These are phyloP conservation scores for Mycteria americana DNA, from an alignment of 2,797 vertebrate genomes.

Conservation along the genomic window DNA sequence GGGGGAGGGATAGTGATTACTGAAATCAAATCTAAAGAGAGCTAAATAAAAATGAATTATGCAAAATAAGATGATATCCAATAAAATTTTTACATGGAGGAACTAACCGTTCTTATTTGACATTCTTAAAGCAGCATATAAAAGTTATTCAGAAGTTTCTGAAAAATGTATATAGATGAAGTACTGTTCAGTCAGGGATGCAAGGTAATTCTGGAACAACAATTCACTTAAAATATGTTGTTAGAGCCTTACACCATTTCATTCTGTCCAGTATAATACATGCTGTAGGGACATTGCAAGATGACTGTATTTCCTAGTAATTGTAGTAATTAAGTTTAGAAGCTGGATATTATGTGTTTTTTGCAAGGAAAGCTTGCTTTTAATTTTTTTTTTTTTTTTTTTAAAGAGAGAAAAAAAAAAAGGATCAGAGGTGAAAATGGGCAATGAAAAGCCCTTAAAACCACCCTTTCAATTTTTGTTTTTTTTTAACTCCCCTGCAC, in stretches of 20 bases:
- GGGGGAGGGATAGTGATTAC: not conserved
- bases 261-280: not conserved
- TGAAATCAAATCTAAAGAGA: not conserved
- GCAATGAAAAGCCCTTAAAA: not conserved
- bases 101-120: not conserved
- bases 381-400: not conserved
- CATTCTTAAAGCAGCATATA: not conserved
- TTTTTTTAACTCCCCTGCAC: not conserved
- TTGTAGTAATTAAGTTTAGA: not conserved
- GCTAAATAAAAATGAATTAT: not conserved
- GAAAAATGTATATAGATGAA: not conserved
- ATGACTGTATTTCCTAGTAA: not conserved
- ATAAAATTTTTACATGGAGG: not conserved
- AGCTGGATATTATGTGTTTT: not conserved
- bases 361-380: not conserved
- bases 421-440: not conserved
- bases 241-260: not conserved
- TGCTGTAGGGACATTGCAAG: not conserved
- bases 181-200: not conserved
- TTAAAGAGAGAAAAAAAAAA: not conserved
- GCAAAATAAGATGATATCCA: not conserved
- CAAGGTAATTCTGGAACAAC: not conserved
- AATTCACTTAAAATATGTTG: not conserved
- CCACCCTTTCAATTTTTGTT: not conserved
- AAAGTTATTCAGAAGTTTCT: not conserved